A percentile compares a stretch with the other conserved stretches of the same genome.
phyloP scores from a whole-genome alignment of 2,797 vertebrate genomes.

The Sylvilagus floridanus region DNA sequence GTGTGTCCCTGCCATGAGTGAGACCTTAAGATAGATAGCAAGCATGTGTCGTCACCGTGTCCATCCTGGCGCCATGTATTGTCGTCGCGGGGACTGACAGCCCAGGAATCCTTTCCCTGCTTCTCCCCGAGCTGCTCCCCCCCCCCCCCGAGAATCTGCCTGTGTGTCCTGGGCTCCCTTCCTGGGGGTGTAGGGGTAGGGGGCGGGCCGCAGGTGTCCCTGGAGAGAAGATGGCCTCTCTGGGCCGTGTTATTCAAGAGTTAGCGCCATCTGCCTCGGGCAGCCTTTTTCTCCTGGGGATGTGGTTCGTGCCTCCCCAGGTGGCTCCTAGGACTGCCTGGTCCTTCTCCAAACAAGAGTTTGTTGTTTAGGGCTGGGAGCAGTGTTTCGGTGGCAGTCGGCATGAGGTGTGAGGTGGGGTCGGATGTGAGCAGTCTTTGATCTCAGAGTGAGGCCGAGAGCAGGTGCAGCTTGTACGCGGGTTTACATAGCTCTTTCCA shows the following conservation, averaged over 20 bases:
- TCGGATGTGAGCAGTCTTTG: not conserved
- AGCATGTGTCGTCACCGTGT: too few species aligned
- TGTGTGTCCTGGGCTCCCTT: not conserved
- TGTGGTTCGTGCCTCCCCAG: not conserved
- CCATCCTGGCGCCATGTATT: not conserved
- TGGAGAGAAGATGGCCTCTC: not conserved
- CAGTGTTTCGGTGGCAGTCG: fast-evolving
- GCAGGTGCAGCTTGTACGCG: not conserved
- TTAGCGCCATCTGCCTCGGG: not conserved
- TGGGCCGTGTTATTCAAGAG: not conserved
- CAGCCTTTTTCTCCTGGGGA: not conserved
- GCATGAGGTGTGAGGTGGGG: not conserved
- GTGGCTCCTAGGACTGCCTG: not conserved
- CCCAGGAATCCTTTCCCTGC: not conserved
- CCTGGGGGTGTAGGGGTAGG: not conserved
- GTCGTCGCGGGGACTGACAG: not conserved
- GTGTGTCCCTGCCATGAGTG: not conserved
- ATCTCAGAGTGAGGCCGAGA: not conserved
- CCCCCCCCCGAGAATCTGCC: not conserved
- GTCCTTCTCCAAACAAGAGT: not conserved
- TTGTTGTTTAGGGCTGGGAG: not conserved
- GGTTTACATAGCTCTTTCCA: not conserved
- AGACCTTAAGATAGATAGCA: not conserved
- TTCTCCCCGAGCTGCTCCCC: fast-evolving
- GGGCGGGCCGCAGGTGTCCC: not conserved